These are phyloP conservation scores for Apeltes quadracus DNA, from an alignment of 2,113 vertebrate species.

Conservation along the genomic window DNA sequence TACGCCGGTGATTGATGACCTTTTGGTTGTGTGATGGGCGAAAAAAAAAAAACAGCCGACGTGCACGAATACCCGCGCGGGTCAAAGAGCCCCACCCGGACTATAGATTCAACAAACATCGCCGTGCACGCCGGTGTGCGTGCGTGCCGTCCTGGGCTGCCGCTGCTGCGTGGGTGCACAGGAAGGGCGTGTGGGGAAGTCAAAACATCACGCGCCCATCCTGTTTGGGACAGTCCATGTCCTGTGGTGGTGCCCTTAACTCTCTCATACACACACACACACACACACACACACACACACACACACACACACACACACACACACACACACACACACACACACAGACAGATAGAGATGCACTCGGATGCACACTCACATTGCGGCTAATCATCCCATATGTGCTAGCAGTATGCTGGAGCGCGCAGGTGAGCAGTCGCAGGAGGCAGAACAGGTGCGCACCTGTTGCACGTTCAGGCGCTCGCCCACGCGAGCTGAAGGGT, in stretches of 20 bases:
- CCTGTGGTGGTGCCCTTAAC: conserved; percentile 75
- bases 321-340: conserved; percentile 37
- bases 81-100: conserved; percentile 52
- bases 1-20: conserved; percentile 73
- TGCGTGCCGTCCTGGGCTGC: conserved; percentile 50
- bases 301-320: conserved; percentile 34
- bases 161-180: conserved; percentile 77
- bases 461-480: conserved; percentile 58
- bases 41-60: conserved; percentile 27
- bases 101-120: conserved; percentile 20
- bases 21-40: conserved; percentile 67
- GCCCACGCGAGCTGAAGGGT: conserved; percentile 26
- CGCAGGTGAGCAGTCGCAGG: conserved; percentile 36
- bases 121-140: background rate
- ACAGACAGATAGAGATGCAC: conserved; percentile 31
- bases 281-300: conserved; percentile 39
- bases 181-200: conserved; percentile 85
- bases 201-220: conserved; percentile 82
- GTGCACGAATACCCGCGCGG: conserved; percentile 29
- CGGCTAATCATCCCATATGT: conserved; percentile 65
- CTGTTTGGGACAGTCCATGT: conserved; percentile 83
- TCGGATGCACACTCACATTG: conserved; percentile 36
- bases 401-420: conserved; percentile 47
- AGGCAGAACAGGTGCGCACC: conserved; percentile 73
- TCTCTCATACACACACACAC: conserved; percentile 39